Evolutionary conservation across 2,888 invertebrate species (phyloP), one percentile per base, ranked within the genome.

Genomic region (Folsomia manolachei): DNA sequence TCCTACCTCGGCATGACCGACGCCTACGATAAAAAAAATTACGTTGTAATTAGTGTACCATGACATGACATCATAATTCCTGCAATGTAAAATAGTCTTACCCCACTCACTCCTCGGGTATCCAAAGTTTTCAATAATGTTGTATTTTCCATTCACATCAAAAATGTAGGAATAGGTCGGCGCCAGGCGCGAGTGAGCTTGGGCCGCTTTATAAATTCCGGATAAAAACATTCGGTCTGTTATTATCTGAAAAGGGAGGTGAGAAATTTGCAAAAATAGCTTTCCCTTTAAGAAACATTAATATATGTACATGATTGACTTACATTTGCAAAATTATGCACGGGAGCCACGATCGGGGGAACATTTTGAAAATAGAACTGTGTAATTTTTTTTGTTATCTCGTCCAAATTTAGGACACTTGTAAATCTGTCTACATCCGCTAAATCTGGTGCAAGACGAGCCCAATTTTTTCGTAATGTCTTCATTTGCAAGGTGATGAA

Each of bases 101-200:
- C 76, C 74, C 76, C 76, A 76, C 52, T 76, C 72, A 0, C 63
- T 69, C 0, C 68, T 60, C 7, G 70, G 71, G 68, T 73, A 72
- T 18, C 76, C 76, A 27, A 60, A 72, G 51, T 69, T 70, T 7
- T 56, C 61, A 21, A 73, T 73, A 19, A 18, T 27, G 27, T 76
- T 76, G 27, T 76, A 76, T 24, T 76, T 63, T 18, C 74, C 74
- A 62, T 75, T 75, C 51, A 63, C 68, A 27, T 73, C 73, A 63
- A 77, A 75, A 14, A 71, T 19, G 27, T 75, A 75, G 1, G 74
- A 72, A 63, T 75, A 77, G 7, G 73, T 73, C 39, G 79, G 79
- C 18, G 79, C 79, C 18, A 79, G 51, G 25, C 70, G 70, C 9
- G 68, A 65, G 62, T 79, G 79, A 26, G 75, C 76, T 70, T 71